Evolutionary conservation across 2,888 invertebrate genomes (phyloP), one percentile per base, ranked within the genome.

Genomic region (Pyrrhia umbra): DNA sequence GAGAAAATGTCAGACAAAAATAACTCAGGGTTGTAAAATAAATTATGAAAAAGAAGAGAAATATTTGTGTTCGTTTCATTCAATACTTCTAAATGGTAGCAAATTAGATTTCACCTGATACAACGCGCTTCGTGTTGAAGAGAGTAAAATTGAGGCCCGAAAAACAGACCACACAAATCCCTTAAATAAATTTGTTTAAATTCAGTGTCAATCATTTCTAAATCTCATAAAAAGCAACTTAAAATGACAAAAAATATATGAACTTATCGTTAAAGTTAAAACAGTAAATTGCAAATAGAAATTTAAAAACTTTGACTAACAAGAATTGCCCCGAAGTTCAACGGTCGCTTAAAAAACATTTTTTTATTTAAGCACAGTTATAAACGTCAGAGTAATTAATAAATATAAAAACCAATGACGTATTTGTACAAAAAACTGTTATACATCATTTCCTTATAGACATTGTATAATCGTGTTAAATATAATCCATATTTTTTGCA

Each of bases 401-500:
- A n/a, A n/a, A 13, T 5, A 34, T 5, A 13, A 34, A 34, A 13
- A 13, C n/a, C 23, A 39, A 9, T 43, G 27, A 49, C 45, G 20
- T 47, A 52, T 30, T 42, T 9, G 3, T 23, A 0, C 3, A 16
- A 70, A 71, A 75, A 75, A 67, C 13, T 55, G 15, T 15, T 10
- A 37, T 6, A 66, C 23, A 55, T 58, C 27, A 61, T 75, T 78
- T 71, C 75, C 64, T 75, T 56, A 66, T 59, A 9, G 54, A 63
- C 47, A 58, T 8, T 20, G 60, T 50, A 50, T 23, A 2, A 61
- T 60, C 8, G 52, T 47, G 51, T n/a, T 43, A 50, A 65, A 71
- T 65, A 65, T 63, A 58, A 68, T 65, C 59, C 61, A 55, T 21
- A 61, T 78, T 23, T 74, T 78, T 77, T 78, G 42, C 51, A 63